A percentile compares a stretch with the other conserved stretches of the same genome.
Conservation (phyloP, 2,888 invertebrate species). For the Volucella bombylans region DNA sequence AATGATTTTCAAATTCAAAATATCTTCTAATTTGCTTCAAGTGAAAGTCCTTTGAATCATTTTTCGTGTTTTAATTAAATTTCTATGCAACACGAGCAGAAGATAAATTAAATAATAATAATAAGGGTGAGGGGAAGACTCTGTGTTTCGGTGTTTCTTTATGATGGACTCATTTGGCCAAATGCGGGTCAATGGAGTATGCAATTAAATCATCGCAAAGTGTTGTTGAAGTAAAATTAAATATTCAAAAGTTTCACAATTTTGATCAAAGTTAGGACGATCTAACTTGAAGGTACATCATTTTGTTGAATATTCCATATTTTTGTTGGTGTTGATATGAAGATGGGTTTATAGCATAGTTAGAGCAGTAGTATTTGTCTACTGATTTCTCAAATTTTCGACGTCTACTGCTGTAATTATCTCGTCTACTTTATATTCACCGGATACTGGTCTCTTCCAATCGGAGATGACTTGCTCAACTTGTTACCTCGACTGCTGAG, state of each 20-base stretch:
- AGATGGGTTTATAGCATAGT: no score
- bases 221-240: not conserved
- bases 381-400: no score
- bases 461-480: no score
- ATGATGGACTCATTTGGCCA: not conserved
- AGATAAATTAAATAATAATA: not conserved
- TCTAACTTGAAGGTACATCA: no score
- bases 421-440: no score
- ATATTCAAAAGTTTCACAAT: not conserved
- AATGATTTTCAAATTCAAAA: constrained; percentile 40
- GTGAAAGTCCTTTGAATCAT: constrained; percentile 32
- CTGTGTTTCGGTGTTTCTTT: not conserved
- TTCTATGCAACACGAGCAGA: not conserved
- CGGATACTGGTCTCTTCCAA: no score
- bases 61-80: constrained; percentile 31
- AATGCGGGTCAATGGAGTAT: constrained; percentile 15
- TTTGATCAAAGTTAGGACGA: not conserved
- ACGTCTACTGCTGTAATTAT: no score
- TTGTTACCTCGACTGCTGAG: no score
- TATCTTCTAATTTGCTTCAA: constrained; percentile 51
- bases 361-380: no score
- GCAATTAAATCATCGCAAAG: not conserved
- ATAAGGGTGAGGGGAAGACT: not conserved
- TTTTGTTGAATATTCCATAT: no score
- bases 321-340: no score